Evolutionary conservation across 2,113 vertebrate genomes (phyloP), one percentile per base, ranked within the genome.

Genomic region (Synchiropus splendidus): DNA sequence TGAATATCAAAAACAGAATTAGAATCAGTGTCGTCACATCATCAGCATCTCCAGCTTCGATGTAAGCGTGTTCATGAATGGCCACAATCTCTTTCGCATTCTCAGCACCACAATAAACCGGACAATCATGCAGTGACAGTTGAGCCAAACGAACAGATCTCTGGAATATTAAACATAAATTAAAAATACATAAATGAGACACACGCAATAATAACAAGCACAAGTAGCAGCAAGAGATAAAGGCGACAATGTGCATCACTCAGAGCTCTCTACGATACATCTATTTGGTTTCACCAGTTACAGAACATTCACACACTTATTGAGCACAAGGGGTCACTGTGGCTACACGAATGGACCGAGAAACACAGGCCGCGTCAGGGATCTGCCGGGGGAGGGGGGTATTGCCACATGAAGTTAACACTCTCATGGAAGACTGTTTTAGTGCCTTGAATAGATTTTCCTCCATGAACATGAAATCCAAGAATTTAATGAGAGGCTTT

Each of bases 281-380:
- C 59, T 67, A 75, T 76, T 82, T 77, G 78, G 72, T 79, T 75
- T 72, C 54, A 83, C 75, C 59, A 53, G 53, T 78, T 74, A 83
- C 77, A 50, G 46, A 75, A 84, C 79, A 75, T 81, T 79, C 72
- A 80, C 62, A 81, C 65, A 5, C 66, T 66, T 72, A 75, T 55
- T 75, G 57, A 80, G 66, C 82, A 86, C 80, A 62, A 82, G 72
- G 75, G 72, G 61, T 79, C 77, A 83, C 78, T 71, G 71, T 72
- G 58, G 75, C 61, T 74, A 75, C 71, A 75, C 57, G 46, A 65
- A 66, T 9, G 61, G 69, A 57, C 61, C 31, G 42, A 70, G 54
- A 70, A 48, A 70, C 64, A 67, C 52, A 65, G 76, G 68, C 72
- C 62, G 59, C 52, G 36, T 53, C 43, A 45, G 61, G 50, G 48